phyloP scores from a whole-genome alignment of 2,797 vertebrate species.

The Spondyliosoma cantharus region DNA sequence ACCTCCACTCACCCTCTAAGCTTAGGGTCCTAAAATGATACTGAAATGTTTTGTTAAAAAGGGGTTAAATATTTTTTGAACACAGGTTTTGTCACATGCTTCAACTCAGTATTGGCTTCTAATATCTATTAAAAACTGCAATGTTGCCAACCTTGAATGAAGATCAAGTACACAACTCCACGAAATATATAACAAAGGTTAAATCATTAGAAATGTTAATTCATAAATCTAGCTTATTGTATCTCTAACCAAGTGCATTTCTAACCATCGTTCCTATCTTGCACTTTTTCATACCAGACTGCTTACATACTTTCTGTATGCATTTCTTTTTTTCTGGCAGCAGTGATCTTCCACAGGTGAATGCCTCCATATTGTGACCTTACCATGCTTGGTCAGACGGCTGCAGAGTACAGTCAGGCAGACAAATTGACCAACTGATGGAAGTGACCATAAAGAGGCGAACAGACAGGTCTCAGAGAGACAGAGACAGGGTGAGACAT shows the following conservation, averaged over 20 bases:
- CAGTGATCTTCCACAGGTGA: not conserved
- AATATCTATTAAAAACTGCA: no score
- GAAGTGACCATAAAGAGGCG: conserved; percentile 52
- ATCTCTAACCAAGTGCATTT: no score
- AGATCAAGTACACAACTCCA: no score
- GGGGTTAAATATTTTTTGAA: no score
- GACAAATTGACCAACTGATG: conserved; percentile 11
- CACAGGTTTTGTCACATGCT: no score
- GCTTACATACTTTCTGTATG: not conserved
- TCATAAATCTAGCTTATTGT: no score
- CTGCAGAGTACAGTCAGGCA: conserved; percentile 2
- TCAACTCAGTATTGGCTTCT: not conserved
- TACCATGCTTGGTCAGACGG: conserved; percentile 44
- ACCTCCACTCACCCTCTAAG: no score
- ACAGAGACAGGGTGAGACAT: not conserved
- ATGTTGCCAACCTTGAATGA: no score
- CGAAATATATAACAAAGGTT: no score
- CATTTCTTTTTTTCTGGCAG: conserved; percentile 3
- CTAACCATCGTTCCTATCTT: not conserved
- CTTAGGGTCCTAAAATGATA: no score
- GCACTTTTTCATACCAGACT: not conserved
- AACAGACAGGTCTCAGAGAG: not conserved
- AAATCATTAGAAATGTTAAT: no score
- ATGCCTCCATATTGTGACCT: not conserved
- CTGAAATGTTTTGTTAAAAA: no score